phyloP scores from a whole-genome alignment of 92 coral and sea anemone genomes.

The Paragorgia papillata region DNA sequence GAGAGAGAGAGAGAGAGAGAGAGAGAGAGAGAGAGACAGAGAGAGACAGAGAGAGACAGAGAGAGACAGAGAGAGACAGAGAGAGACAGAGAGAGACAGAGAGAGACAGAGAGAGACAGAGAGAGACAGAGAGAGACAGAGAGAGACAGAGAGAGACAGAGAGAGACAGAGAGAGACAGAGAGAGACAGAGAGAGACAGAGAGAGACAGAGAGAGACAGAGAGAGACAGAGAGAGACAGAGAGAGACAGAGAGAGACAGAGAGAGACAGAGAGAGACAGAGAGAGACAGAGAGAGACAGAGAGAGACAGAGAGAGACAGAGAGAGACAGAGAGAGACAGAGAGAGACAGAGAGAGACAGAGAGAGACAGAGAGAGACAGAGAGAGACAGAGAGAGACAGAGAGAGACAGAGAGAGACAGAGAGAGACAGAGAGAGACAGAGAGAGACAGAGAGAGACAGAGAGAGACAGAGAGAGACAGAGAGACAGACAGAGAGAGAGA shows the following conservation, averaged over 20 bases:
- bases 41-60: not conserved
- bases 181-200: not conserved
- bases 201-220: not conserved
- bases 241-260: not conserved
- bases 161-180: not conserved
- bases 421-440: conserved; percentile 13
- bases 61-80: conserved; percentile 32
- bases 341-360: conserved; percentile 67
- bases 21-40: not conserved
- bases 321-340: conserved; percentile 47
- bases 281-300: conserved; percentile 24
- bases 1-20: not conserved
- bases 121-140: not conserved
- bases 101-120: not conserved
- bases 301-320: not conserved
- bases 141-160: not conserved
- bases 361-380: conserved; percentile 5
- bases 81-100: conserved; percentile 5
- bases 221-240: not conserved
- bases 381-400: not conserved
- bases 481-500: conserved; percentile 72
- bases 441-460: conserved; percentile 15
- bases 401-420: not conserved
- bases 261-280: not conserved
- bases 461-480: not conserved